phyloP scores from a whole-genome alignment of 2,797 vertebrate genomes.

The Lepus townsendii region DNA sequence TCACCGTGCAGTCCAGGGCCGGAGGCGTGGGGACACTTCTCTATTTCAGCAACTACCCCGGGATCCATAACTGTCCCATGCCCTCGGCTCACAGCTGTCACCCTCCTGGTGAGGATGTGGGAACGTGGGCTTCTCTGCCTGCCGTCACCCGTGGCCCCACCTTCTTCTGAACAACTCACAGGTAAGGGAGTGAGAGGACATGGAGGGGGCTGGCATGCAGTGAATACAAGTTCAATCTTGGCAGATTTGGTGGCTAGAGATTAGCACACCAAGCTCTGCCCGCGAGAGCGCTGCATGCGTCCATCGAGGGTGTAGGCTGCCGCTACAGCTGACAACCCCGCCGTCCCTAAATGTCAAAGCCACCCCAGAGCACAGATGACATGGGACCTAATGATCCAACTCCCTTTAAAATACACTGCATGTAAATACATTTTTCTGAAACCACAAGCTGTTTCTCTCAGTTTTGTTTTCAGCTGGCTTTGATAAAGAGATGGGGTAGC shows the following conservation, averaged over 20 bases:
- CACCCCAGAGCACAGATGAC: conserved; percentile 79
- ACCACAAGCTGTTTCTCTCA: conserved; percentile 95
- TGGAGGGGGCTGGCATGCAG: neutral
- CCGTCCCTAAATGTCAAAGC: conserved; percentile 88
- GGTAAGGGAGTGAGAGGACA: conserved; percentile 34
- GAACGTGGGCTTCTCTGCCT: conserved; percentile 30
- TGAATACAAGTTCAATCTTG: conserved; percentile 24
- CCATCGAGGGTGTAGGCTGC: conserved; percentile 68
- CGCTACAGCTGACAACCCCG: conserved; percentile 81
- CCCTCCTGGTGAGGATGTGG: neutral
- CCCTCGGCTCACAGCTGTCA: neutral
- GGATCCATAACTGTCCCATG: neutral
- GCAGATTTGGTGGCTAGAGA: conserved; percentile 67
- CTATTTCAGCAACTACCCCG: neutral
- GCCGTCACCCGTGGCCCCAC: neutral
- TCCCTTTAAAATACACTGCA: conserved; percentile 86
- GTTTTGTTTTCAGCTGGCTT: conserved; percentile 94
- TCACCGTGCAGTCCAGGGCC: neutral
- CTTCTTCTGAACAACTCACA: conserved; percentile 40
- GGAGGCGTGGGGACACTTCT: neutral
- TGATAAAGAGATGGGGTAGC: conserved; percentile 88
- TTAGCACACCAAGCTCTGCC: conserved; percentile 68
- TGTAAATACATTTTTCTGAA: conserved; percentile 90
- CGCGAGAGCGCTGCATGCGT: conserved; percentile 48
- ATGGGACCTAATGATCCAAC: conserved; percentile 78